Percentiles rank a stretch among this genome's conserved stretches.
phyloP scores from a whole-genome alignment of 37 sponge, comb jelly and placozoan species.

The Bolinopsis microptera region DNA sequence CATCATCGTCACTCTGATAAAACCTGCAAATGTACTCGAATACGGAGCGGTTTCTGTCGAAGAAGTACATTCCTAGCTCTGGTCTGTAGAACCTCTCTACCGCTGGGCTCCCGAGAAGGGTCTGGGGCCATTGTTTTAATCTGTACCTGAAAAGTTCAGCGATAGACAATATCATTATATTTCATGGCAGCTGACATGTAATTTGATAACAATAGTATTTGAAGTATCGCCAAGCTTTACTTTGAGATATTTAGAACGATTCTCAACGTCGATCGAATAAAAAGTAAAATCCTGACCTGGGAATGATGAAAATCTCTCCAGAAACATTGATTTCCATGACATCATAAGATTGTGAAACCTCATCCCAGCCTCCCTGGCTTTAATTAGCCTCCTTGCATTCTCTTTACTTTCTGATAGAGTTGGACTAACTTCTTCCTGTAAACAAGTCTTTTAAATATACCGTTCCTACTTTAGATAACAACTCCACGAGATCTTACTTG shows the following conservation, averaged over 20 bases:
- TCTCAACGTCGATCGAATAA: no score
- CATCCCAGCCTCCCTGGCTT: neutral
- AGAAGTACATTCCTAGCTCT: neutral
- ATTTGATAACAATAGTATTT: no score
- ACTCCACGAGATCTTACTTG: no score
- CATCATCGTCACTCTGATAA: neutral
- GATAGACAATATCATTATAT: neutral
- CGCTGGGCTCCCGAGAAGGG: neutral
- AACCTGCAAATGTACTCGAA: conserved; percentile 26
- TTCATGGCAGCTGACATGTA: no score
- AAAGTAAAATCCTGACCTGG: no score
- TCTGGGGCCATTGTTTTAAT: neutral
- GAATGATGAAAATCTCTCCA: conserved; percentile 5
- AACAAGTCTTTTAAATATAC: no score
- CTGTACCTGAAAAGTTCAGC: neutral
- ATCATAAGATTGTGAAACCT: neutral
- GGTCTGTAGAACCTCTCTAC: conserved; percentile 33
- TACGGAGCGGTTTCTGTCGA: conserved; percentile 39
- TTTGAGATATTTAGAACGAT: no score
- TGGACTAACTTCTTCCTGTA: neutral
- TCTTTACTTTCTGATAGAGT: neutral
- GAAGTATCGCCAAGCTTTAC: no score
- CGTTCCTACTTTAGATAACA: no score
- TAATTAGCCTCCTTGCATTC: neutral
- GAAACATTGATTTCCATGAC: neutral